phyloP scores from a whole-genome alignment of 2,113 vertebrate genomes.

The Myrmecobius fasciatus region DNA sequence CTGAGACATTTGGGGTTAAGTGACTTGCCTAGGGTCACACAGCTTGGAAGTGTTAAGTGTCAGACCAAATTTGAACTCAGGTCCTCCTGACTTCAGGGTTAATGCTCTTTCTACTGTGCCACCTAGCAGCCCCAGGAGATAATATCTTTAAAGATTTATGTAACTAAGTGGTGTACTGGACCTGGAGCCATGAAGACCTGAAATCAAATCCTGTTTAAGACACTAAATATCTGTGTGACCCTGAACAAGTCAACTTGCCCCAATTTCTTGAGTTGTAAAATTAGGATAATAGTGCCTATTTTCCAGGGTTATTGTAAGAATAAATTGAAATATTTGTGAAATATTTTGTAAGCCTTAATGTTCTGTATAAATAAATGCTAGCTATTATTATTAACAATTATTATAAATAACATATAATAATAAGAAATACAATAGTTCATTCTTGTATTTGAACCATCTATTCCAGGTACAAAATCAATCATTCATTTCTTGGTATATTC shows the following conservation, averaged over 20 bases:
- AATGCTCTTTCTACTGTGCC: no score
- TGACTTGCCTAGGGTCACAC: no score
- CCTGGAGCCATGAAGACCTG: not conserved
- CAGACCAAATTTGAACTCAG: no score
- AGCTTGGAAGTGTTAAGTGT: no score
- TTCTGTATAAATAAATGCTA: no score
- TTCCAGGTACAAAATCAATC: not conserved
- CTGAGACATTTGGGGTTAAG: no score
- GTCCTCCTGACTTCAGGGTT: no score
- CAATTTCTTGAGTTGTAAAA: not conserved
- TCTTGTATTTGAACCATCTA: not conserved
- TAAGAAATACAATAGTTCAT: not conserved
- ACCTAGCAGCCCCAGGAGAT: no score
- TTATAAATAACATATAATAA: not conserved
- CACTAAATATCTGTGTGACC: not conserved
- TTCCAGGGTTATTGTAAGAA: not conserved
- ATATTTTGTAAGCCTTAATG: not conserved
- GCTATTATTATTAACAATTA: not conserved
- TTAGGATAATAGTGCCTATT: not conserved
- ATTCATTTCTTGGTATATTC: not conserved
- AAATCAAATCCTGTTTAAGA: not conserved
- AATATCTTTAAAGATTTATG: not conserved
- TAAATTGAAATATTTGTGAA: not conserved
- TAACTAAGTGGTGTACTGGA: not conserved
- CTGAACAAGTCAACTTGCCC: not conserved